Evolutionary conservation across 35 echinoderm and acorn worm species (phyloP).

Genomic region (Eucidaris tribuloides): DNA sequence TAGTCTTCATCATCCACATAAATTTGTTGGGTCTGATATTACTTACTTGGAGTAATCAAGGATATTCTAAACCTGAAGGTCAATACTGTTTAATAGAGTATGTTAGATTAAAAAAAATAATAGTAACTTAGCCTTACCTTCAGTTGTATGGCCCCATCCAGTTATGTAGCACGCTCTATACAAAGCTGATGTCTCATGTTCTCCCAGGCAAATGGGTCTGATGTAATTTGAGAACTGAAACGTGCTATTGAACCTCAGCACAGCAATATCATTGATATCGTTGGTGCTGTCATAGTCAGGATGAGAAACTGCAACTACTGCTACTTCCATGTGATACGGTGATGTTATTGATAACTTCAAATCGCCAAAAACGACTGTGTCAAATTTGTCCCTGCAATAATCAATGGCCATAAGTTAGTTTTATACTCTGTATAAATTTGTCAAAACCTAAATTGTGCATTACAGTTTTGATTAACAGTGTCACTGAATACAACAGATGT

Average conservation of each 20-base stretch:
- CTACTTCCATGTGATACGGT: not conserved
- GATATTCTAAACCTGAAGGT: not conserved
- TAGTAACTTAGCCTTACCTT: not conserved
- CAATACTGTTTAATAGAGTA: not conserved
- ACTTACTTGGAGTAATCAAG: not conserved
- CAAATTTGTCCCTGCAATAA: constrained; percentile 3
- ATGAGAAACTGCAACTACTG: not conserved
- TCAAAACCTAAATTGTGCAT: no score
- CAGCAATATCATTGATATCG: constrained; percentile 3
- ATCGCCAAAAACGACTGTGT: not conserved
- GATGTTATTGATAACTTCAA: constrained; percentile 7
- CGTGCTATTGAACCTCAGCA: not conserved
- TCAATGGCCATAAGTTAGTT: no score
- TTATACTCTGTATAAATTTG: no score
- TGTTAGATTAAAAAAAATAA: not conserved
- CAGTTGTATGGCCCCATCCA: constrained; percentile 10
- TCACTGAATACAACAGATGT: no score
- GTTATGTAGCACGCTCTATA: constrained; percentile 2
- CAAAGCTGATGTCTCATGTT: not conserved
- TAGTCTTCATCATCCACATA: not conserved
- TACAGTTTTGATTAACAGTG: no score
- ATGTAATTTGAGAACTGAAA: not conserved
- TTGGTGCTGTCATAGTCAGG: not conserved
- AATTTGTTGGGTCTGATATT: not conserved
- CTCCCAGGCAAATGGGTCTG: not conserved